phyloP scores from a whole-genome alignment of 2,888 invertebrate species.

The Germaria angustata region DNA sequence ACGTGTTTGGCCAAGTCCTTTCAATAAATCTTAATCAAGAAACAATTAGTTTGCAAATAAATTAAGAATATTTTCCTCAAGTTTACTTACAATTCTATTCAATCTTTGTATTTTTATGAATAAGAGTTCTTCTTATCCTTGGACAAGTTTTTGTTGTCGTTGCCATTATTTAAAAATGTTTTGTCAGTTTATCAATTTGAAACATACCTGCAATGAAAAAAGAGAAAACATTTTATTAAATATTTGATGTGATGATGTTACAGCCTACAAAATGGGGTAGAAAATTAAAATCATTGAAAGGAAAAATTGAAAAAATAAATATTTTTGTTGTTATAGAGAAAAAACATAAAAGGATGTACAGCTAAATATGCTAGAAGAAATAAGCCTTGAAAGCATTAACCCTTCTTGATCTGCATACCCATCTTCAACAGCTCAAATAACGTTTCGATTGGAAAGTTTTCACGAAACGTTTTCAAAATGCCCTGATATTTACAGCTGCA shows the following conservation, averaged over 20 bases:
- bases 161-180: constrained; percentile 3
- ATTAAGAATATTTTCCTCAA: constrained; percentile 16
- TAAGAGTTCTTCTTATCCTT: not conserved
- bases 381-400: not conserved
- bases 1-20: not conserved
- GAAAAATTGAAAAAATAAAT: not conserved
- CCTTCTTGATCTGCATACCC: not conserved
- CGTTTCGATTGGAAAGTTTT: too few species aligned
- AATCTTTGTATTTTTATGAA: not conserved
- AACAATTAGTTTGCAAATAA: constrained; percentile 28
- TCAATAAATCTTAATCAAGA: constrained; percentile 16
- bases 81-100: constrained; percentile 24
- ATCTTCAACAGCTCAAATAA: too few species aligned
- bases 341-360: too few species aligned
- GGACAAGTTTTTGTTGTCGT: not conserved
- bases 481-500: too few species aligned
- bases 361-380: not conserved
- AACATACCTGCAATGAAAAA: constrained; percentile 42
- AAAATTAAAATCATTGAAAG: constrained; percentile 5
- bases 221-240: not conserved
- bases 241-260: constrained; percentile 10
- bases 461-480: too few species aligned
- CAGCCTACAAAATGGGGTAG: constrained; percentile 18
- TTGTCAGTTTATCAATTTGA: constrained; percentile 19
- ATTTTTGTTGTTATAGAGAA: not conserved